phyloP scores from a whole-genome alignment of 2,888 invertebrate genomes.

The Drosophila koepferae region DNA sequence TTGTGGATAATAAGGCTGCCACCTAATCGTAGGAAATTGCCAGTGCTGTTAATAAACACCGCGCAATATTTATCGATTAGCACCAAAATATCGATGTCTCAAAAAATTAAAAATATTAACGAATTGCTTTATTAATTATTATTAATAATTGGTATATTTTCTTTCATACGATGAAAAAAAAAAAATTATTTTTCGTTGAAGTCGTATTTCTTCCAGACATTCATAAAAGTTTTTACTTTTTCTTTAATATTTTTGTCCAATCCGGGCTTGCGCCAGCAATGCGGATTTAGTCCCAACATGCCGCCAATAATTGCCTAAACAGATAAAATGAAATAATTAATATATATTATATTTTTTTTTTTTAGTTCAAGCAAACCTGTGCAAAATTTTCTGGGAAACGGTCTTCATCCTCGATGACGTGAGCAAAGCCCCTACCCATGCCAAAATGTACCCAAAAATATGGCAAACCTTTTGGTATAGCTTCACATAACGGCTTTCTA shows the following conservation, averaged over 20 bases:
- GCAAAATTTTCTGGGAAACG: slow-evolving; percentile 96
- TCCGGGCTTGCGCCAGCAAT: slow-evolving; percentile 94
- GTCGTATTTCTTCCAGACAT: slow-evolving; percentile 90
- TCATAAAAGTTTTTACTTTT: slow-evolving; percentile 89
- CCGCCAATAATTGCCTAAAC: slow-evolving; percentile 96
- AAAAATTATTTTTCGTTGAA: slow-evolving; percentile 80
- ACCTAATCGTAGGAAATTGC: slow-evolving; percentile 2
- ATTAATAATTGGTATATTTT: background rate
- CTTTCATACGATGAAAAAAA: background rate
- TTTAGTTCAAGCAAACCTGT: slow-evolving; percentile 87
- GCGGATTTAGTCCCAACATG: slow-evolving; percentile 95
- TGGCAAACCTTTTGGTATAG: slow-evolving; percentile 96
- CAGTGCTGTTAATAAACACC: slow-evolving; percentile 20
- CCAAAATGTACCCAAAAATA: slow-evolving; percentile 98
- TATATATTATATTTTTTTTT: background rate
- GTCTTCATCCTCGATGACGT: slow-evolving; percentile 97
- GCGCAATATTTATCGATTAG: slow-evolving; percentile 19
- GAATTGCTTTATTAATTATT: too few species aligned
- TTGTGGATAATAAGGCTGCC: slow-evolving; percentile 38
- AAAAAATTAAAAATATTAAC: background rate
- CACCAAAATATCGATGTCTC: background rate
- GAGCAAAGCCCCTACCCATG: slow-evolving; percentile 95
- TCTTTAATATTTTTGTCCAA: slow-evolving; percentile 86
- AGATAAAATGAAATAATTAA: background rate
- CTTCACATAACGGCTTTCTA: slow-evolving; percentile 90